Evolutionary conservation across 2,888 invertebrate species (phyloP).

Genomic region (Brachynemurus nebulosus): DNA sequence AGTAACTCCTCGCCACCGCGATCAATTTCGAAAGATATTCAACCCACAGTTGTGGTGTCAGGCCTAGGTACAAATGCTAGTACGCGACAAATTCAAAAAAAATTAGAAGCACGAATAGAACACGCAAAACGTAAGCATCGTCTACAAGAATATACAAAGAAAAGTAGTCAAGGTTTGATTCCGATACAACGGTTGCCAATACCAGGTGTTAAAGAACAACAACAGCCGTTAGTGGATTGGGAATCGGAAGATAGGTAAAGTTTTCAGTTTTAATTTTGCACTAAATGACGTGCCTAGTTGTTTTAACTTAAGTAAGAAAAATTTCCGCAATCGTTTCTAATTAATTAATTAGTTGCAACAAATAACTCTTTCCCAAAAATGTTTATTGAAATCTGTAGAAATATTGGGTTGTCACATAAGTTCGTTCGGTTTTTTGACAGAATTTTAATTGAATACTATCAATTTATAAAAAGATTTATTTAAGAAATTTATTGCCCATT

Average conservation of each 20-base stretch:
- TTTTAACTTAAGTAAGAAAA: too few species aligned
- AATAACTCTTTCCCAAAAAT: too few species aligned
- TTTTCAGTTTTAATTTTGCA: too few species aligned
- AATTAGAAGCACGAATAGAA: conserved; percentile 32
- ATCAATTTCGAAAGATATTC: conserved; percentile 4
- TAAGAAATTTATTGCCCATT: too few species aligned
- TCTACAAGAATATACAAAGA: conserved; percentile 31
- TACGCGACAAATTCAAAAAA: conserved; percentile 28
- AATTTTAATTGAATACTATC: too few species aligned
- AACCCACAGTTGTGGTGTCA: neutral
- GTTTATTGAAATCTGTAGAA: too few species aligned
- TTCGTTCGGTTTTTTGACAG: too few species aligned
- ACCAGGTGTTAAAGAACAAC: conserved; percentile 35
- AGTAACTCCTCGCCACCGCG: conserved; percentile 26
- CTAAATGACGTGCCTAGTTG: too few species aligned
- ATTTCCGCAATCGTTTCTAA: too few species aligned
- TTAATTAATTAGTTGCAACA: too few species aligned
- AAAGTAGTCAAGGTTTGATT: conserved; percentile 30
- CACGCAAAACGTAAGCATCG: conserved; percentile 30
- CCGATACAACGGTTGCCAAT: conserved; percentile 37
- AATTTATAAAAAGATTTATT: too few species aligned
- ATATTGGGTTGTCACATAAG: too few species aligned
- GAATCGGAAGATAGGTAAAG: conserved; percentile 36
- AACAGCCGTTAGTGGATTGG: conserved; percentile 44
- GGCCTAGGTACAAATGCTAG: neutral